Evolutionary conservation across 2,888 invertebrate species (phyloP), one percentile per base, ranked within the genome.

Genomic region (Limulus polyphemus): DNA sequence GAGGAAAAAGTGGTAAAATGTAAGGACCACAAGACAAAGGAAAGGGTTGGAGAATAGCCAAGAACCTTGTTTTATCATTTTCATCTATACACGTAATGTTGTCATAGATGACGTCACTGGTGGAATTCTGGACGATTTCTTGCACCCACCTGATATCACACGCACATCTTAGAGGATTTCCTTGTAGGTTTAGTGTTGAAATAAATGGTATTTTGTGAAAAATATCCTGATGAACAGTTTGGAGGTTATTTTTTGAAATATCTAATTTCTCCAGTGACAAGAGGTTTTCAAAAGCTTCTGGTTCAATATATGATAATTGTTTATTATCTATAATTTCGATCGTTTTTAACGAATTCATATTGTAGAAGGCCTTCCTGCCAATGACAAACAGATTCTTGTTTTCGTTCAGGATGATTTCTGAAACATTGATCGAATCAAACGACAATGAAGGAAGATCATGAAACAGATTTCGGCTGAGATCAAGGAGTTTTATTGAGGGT

Each of bases 131-230:
- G 62, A 61, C n/a, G 55, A 17, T 11, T 58, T 66, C 59, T 57
- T 69, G 67, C 48, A 71, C 57, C 72, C 72, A 72, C 46, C 63
- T 58, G 12, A 71, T 59, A 55, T 68, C 67, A 62, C 71, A 71
- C 54, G 70, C 70, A 61, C 71, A 71, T n/a, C 62, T 58, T n/a
- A 71, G 67, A 11, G 67, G 67, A 55, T 71, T 71, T 47, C 70
- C 70, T n/a, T 55, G 60, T 10, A 71, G 58, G 10, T 48, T 57
- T 13, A 71, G 56, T 16, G 65, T 62, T 9, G 60, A 50, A 10
- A 71, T 49, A 11, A 56, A 55, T 5, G 63, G 63, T 12, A 60
- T 47, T 9, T 61, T 49, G 13, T 59, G 54, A 46, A 69, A 50
- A 5, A 70, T 47, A 47, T 65, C 68, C 16, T 65, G 57, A 56